Evolutionary conservation across 1,140 invertebrate genomes (phyloP).

Genomic region (Drosophila ironensis): DNA sequence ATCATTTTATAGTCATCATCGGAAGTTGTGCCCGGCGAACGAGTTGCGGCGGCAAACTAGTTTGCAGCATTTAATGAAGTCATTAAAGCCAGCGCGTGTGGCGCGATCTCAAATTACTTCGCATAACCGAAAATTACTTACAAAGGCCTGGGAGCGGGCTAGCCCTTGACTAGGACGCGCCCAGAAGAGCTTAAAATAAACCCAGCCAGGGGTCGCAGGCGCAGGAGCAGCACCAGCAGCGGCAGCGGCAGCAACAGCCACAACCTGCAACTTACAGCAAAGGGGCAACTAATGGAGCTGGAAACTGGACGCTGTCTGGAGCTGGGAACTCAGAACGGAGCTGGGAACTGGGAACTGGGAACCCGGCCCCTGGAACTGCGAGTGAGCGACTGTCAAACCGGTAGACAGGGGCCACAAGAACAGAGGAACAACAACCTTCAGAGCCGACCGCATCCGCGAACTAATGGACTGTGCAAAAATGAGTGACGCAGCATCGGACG

Average conservation of each 20-base stretch:
- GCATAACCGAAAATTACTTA: slow-evolving; percentile 78
- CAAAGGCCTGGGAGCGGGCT: slow-evolving; percentile 33
- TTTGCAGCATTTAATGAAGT: slow-evolving; percentile 77
- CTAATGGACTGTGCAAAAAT: slow-evolving; percentile 78
- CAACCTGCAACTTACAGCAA: slow-evolving; percentile 23
- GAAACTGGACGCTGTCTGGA: slow-evolving; percentile 25
- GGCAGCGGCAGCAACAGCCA: too few species aligned
- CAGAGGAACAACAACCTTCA: slow-evolving; percentile 59
- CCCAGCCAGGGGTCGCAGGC: slow-evolving; percentile 7
- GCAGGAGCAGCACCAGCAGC: not conserved
- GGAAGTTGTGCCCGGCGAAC: slow-evolving; percentile 48
- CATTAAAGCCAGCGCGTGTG: slow-evolving; percentile 80
- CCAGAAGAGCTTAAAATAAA: slow-evolving; percentile 66
- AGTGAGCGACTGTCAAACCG: slow-evolving; percentile 74
- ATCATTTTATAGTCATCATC: slow-evolving; percentile 74
- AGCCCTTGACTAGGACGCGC: slow-evolving; percentile 53
- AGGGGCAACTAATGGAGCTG: slow-evolving; percentile 59
- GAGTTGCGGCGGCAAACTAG: slow-evolving; percentile 57
- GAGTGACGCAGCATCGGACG: slow-evolving; percentile 72
- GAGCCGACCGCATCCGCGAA: slow-evolving; percentile 69
- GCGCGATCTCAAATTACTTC: slow-evolving; percentile 80
- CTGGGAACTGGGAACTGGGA: not conserved
- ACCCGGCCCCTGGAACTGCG: slow-evolving; percentile 22
- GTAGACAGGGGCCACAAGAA: slow-evolving; percentile 44
- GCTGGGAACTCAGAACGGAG: slow-evolving; percentile 1